Evolutionary conservation across 2,888 invertebrate genomes (phyloP), one percentile per base, ranked within the genome.

Genomic region (Drosophila neotestacea): DNA sequence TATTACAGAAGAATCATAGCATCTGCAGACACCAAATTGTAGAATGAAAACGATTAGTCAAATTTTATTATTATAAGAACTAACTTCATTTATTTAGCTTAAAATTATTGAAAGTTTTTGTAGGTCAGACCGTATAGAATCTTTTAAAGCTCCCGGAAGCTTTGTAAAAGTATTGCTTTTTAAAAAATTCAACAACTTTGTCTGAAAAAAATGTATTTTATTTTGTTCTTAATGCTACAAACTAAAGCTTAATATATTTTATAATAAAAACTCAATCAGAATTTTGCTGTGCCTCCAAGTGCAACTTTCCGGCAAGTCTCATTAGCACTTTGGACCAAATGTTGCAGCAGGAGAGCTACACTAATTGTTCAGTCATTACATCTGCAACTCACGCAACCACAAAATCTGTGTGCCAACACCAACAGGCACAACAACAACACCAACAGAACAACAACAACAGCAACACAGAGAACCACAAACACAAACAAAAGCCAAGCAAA

Each of bases 401-500:
- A 72, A 81, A 87, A 87, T 84, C 87, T 84, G 82, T 81, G 79
- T 72, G 54, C 66, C 61, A 68, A 52, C 71, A 68, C 52, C 58
- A 73, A 60, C 32, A 50, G 11, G 51, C 55, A 73, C 70, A 70
- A 51, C 59, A 63, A 62, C 63, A 50, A 38, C 34, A 63, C 28
- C 28, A 42, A 44, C 52, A 51, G 27, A 9, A 42, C 22, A 22
- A 42, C 47, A 74, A 56, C 66, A 54, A 54, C 47, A 59, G 22
- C 32, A 55, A 36, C 46, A 73, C 38, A 54, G 52, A 44, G 36
- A 46, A 60, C 68, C 51, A 30, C 74, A 83, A 63, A 69, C 38
- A 54, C 73, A 73, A 61, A 74, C 74, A 77, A 79, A 81, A 87
- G 87, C 75, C 78, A 80, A 73, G 82, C 82, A 85, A 85, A 85